Evolutionary conservation across 2,113 vertebrate genomes (phyloP).

Genomic region (Puntigrus tetrazona): DNA sequence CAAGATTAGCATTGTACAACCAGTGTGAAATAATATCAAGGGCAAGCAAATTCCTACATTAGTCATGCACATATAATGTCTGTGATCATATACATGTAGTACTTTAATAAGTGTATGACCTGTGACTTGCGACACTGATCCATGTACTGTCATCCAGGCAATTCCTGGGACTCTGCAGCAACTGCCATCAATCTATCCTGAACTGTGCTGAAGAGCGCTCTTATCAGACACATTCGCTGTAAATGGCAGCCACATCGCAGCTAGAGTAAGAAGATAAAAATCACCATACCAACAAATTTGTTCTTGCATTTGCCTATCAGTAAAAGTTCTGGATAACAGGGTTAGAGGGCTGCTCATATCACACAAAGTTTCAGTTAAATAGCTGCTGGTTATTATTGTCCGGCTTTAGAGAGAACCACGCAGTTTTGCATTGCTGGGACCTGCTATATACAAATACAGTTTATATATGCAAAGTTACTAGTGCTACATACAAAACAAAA

Average conservation of each 20-base stretch:
- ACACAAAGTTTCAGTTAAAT: slow-evolving; percentile 55
- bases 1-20: background rate
- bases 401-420: slow-evolving; percentile 10
- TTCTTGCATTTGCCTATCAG: slow-evolving; percentile 60
- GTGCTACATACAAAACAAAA: slow-evolving; percentile 46
- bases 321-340: slow-evolving; percentile 54
- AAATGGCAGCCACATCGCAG: slow-evolving; percentile 20
- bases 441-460: slow-evolving; percentile 68
- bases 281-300: slow-evolving; percentile 58
- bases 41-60: background rate
- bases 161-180: slow-evolving; percentile 25
- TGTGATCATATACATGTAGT: background rate
- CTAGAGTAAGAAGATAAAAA: slow-evolving; percentile 31
- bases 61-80: slow-evolving; percentile 3
- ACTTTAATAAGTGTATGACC: background rate
- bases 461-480: slow-evolving; percentile 67
- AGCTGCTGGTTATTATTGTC: slow-evolving; percentile 57
- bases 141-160: background rate
- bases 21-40: background rate
- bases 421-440: slow-evolving; percentile 71
- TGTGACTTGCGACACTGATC: background rate
- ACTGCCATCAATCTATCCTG: slow-evolving; percentile 13
- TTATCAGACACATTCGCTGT: slow-evolving; percentile 31
- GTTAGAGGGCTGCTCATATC: slow-evolving; percentile 53
- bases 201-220: background rate